Evolutionary conservation across 2,113 vertebrate species (phyloP).

Genomic region (Raja brachyura): DNA sequence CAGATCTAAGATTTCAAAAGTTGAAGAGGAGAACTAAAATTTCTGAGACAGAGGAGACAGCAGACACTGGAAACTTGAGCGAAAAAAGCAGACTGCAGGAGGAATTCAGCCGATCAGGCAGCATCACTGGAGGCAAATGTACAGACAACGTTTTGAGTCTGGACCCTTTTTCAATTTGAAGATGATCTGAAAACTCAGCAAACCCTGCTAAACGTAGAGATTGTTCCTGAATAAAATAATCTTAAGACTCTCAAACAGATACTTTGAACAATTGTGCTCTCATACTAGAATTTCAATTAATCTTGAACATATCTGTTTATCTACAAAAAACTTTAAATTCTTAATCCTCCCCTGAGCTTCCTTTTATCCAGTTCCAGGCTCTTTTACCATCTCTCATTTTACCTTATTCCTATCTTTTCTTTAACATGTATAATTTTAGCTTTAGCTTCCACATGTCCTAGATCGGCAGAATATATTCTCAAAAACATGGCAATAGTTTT

Average conservation of each 20-base stretch:
- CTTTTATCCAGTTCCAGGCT: not conserved
- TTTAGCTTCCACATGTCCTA: not conserved
- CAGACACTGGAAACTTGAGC: too few species aligned
- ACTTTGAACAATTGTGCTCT: not conserved
- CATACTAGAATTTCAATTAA: not conserved
- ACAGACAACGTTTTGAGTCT: too few species aligned
- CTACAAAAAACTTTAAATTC: not conserved
- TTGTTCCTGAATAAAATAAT: not conserved
- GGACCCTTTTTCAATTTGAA: too few species aligned
- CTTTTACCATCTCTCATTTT: not conserved
- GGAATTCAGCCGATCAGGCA: too few species aligned
- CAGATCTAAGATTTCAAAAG: too few species aligned
- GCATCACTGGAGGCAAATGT: too few species aligned
- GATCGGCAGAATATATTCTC: not conserved
- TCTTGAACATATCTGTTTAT: not conserved
- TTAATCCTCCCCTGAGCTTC: not conserved
- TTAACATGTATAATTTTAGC: not conserved
- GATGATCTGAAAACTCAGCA: too few species aligned
- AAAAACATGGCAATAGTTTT: too few species aligned
- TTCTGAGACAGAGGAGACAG: too few species aligned
- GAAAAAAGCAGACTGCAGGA: too few species aligned
- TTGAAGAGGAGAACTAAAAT: too few species aligned
- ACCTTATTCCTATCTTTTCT: not conserved
- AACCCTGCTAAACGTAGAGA: too few species aligned
- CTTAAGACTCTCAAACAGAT: not conserved